These are phyloP conservation scores for Pseudomugil tenellus DNA, from an alignment of 2,797 vertebrate genomes.

Conservation along the genomic window DNA sequence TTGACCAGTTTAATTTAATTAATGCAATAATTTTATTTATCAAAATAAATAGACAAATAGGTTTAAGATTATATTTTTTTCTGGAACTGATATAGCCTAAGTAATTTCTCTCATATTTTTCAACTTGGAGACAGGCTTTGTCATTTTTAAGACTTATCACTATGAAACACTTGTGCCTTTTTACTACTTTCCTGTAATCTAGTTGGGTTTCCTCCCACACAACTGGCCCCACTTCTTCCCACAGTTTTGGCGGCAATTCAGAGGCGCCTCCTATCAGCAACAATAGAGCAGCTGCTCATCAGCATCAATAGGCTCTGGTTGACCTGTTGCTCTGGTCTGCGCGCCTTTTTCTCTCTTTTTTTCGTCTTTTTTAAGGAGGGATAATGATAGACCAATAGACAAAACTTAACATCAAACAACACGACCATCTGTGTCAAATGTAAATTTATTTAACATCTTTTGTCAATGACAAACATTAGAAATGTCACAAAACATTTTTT, in stretches of 20 bases:
- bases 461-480: slow-evolving; percentile 36
- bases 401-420: slow-evolving; percentile 32
- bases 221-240: slow-evolving; percentile 57
- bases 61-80: not conserved
- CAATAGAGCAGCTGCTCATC: slow-evolving; percentile 78
- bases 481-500: slow-evolving; percentile 27
- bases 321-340: slow-evolving; percentile 57
- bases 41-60: no score
- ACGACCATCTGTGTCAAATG: slow-evolving; percentile 1
- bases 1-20: no score
- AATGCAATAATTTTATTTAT: not conserved
- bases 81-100: no score
- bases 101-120: no score
- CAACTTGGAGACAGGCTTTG: not conserved
- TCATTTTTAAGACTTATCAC: not conserved
- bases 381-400: not conserved
- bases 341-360: slow-evolving; percentile 52
- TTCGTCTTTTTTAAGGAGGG: not conserved
- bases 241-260: slow-evolving; percentile 64
- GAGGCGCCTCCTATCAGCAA: slow-evolving; percentile 57
- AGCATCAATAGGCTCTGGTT: slow-evolving; percentile 53
- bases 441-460: slow-evolving; percentile 64
- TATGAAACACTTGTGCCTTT: not conserved
- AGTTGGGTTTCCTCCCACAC: slow-evolving; percentile 37
- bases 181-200: slow-evolving; percentile 4